Base-by-base conservation (phyloP, 1,140 invertebrate species). In the Microplitis demolitor region DNA sequence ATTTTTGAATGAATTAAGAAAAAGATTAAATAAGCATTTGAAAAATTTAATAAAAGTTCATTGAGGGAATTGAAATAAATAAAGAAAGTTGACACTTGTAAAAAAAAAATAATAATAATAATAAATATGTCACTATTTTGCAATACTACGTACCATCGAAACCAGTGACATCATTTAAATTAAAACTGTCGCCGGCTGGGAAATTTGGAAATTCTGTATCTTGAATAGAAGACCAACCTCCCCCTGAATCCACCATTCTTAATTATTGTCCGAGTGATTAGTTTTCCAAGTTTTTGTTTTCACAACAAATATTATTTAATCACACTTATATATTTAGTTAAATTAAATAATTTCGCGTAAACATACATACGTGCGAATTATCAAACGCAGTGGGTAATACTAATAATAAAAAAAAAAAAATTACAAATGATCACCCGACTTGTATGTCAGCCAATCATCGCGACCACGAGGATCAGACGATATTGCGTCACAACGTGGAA, bases 151-250 rank as follows among this genome's bases (percentile, higher is more conserved):
- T 79, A 87, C 86, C 86, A 76, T 87, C 84, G 33, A 87, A 83
- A 37, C 83, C 84, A 73, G 81, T 78, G 69, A 86, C 80, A 79
- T 85, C 85, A 53, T 85, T 86, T 5, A 87, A 80, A 78, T 85
- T 84, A 45, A 87, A 85, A 33, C 71, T 80, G 67, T 85, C 84
- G 72, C 72, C 76, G 1, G 81, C 66, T 37, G 83, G 74, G 67
- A 84, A 86, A 77, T 76, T 81, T 0, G 82, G 74, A 69, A 85
- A 87, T 69, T 85, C 83, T 74, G 78, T 81, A 0, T 87, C 84
- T 62, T 80, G 82, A 67, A 77, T 64, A 13, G 81, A 66, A 14
- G 77, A 71, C 84, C 84, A 86, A 58, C 6, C 11, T 5, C 76
- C 71, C 8, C 82, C 80, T 1, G 83, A 75, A 37, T 87, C 83